These are phyloP conservation scores for Acanthoscelides obtectus DNA, from an alignment of 2,888 invertebrate genomes.

Conservation along the genomic window DNA sequence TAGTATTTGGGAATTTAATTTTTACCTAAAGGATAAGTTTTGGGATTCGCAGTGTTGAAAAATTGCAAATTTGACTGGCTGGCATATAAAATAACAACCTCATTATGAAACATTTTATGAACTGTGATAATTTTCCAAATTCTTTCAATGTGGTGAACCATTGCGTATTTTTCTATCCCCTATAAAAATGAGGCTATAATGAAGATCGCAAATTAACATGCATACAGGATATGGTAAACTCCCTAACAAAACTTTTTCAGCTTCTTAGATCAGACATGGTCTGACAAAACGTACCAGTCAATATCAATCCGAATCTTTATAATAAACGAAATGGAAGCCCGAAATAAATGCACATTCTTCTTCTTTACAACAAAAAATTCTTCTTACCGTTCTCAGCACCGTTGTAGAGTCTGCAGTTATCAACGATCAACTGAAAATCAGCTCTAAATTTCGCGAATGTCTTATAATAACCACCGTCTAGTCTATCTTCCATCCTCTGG, in stretches of 20 bases:
- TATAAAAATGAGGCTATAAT: neutral
- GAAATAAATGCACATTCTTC: neutral
- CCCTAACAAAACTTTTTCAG: no score
- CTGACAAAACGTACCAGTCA: slow-evolving; percentile 1
- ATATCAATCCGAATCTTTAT: neutral
- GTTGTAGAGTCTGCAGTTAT: slow-evolving; percentile 89
- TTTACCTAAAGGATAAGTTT: no score
- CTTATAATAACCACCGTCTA: slow-evolving; percentile 76
- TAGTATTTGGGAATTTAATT: no score
- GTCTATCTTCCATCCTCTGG: slow-evolving; percentile 79
- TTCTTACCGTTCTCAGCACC: slow-evolving; percentile 83
- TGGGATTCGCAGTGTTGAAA: no score
- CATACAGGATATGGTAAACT: no score
- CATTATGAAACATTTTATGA: no score
- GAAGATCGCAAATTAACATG: no score
- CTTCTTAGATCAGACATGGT: neutral
- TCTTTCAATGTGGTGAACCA: neutral
- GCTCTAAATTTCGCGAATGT: slow-evolving; percentile 76
- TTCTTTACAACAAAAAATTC: neutral
- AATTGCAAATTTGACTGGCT: no score
- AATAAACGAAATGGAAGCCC: neutral
- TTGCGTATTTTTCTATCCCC: neutral
- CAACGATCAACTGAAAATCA: slow-evolving; percentile 88
- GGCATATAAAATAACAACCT: no score
- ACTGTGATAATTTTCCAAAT: no score